These are phyloP conservation scores for Drosophila suboccidentalis DNA, from an alignment of 2,888 invertebrate species.

Conservation along the genomic window DNA sequence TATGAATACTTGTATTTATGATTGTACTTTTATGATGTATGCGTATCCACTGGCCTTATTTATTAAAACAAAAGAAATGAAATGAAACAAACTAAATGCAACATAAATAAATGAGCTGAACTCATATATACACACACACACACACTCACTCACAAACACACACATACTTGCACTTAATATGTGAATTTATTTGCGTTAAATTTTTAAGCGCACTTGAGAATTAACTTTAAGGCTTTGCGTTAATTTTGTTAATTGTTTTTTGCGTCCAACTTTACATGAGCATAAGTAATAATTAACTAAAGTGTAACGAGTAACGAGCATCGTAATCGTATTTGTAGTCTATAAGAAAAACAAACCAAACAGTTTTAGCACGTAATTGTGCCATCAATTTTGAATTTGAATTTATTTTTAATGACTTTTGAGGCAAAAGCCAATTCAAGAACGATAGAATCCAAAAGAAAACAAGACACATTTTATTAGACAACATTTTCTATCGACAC, in stretches of 20 bases:
- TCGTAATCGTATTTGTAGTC: conserved; percentile 56
- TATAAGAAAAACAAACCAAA: conserved; percentile 53
- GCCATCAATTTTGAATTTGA: conserved; percentile 68
- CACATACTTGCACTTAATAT: conserved; percentile 46
- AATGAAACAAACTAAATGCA: conserved; percentile 45
- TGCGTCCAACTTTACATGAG: conserved; percentile 77
- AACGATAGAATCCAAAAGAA: conserved; percentile 14
- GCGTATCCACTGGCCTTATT: conserved; percentile 85
- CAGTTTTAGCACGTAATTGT: conserved; percentile 52
- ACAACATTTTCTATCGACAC: conserved; percentile 71
- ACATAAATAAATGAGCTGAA: conserved; percentile 50
- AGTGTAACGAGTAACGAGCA: conserved; percentile 16
- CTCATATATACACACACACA: conserved; percentile 29
- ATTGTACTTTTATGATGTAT: conserved; percentile 83
- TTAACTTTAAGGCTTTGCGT: conserved; percentile 61
- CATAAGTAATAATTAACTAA: conserved; percentile 45
- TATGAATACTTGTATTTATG: conserved; percentile 48
- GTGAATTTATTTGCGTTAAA: conserved; percentile 57
- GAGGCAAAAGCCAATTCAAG: conserved; percentile 30
- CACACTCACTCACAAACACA: conserved; percentile 22
- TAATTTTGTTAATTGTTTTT: conserved; percentile 71
- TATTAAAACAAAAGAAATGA: conserved; percentile 58
- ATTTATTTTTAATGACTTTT: conserved; percentile 75
- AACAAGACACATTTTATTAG: conserved; percentile 65
- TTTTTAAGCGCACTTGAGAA: conserved; percentile 62